phyloP scores from a whole-genome alignment of 2,113 vertebrate species.

The Murina feae region DNA sequence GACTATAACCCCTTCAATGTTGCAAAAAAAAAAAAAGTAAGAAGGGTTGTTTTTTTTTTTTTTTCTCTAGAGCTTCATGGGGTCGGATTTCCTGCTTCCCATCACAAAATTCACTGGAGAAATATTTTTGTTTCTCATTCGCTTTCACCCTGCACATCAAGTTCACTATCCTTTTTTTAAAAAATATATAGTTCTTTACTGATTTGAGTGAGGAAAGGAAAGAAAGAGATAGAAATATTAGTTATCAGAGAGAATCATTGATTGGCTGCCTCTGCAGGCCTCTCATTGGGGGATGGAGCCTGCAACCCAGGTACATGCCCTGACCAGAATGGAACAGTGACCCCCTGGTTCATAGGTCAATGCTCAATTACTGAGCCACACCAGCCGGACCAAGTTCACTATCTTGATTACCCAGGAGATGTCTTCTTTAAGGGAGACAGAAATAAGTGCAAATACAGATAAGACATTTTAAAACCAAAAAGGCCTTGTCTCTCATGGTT shows the following conservation, averaged over 20 bases:
- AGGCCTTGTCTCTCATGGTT: not conserved
- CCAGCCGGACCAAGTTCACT: too few species aligned
- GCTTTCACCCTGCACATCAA: not conserved
- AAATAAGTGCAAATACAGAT: not conserved
- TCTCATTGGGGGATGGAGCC: too few species aligned
- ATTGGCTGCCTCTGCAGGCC: too few species aligned
- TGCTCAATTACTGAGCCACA: too few species aligned
- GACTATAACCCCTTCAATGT: not conserved
- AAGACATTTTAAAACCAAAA: not conserved
- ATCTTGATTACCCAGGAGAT: not conserved
- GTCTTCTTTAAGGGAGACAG: not conserved
- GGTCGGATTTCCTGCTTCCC: not conserved
- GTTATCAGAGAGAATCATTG: too few species aligned
- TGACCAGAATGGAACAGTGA: too few species aligned
- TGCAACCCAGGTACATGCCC: too few species aligned
- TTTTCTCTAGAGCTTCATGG: not conserved
- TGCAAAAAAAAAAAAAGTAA: not conserved
- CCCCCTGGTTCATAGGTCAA: too few species aligned
- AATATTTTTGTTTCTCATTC: slow-evolving; percentile 7
- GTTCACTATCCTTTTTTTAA: not conserved
- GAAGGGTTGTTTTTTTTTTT: too few species aligned
- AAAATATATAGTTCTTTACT: too few species aligned
- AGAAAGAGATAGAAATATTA: too few species aligned
- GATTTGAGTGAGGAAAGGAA: too few species aligned
- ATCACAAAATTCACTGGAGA: not conserved